A percentile compares a stretch with the other conserved stretches of the same genome.
These are phyloP conservation scores for Pammene aurita DNA, from an alignment of 2,888 invertebrate species.

Conservation along the genomic window DNA sequence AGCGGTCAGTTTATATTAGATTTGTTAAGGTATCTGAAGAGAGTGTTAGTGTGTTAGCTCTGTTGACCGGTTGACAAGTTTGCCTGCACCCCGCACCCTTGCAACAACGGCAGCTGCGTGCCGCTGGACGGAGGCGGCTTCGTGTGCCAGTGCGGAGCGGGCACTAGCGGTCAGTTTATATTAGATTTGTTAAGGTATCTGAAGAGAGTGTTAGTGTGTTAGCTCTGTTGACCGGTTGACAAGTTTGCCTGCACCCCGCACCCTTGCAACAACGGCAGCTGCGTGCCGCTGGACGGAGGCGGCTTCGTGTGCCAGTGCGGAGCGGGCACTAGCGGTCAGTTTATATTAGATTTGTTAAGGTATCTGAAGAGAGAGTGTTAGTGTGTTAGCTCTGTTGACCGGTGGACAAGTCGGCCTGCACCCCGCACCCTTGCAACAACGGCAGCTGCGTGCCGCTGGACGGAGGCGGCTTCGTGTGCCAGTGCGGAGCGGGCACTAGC, in stretches of 20 bases:
- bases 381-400: slow-evolving; percentile 41
- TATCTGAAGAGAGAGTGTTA: slow-evolving; percentile 55
- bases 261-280: slow-evolving; percentile 90
- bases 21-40: no score
- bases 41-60: no score
- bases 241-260: slow-evolving; percentile 86
- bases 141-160: slow-evolving; percentile 87
- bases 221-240: slow-evolving; percentile 65
- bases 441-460: slow-evolving; percentile 87
- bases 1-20: slow-evolving; percentile 55
- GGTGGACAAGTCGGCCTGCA: slow-evolving; percentile 87
- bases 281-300: slow-evolving; percentile 85
- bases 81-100: slow-evolving; percentile 86
- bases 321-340: slow-evolving; percentile 64
- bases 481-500: slow-evolving; percentile 81
- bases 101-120: slow-evolving; percentile 89
- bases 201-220: no score
- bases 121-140: slow-evolving; percentile 85
- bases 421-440: slow-evolving; percentile 87
- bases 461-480: slow-evolving; percentile 86
- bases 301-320: slow-evolving; percentile 89
- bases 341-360: no score
- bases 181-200: no score
- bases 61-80: slow-evolving; percentile 82
- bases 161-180: slow-evolving; percentile 59